Evolutionary conservation across 2,797 vertebrate genomes (phyloP), one percentile per base, ranked within the genome.

Genomic region (Anguilla marmorata): DNA sequence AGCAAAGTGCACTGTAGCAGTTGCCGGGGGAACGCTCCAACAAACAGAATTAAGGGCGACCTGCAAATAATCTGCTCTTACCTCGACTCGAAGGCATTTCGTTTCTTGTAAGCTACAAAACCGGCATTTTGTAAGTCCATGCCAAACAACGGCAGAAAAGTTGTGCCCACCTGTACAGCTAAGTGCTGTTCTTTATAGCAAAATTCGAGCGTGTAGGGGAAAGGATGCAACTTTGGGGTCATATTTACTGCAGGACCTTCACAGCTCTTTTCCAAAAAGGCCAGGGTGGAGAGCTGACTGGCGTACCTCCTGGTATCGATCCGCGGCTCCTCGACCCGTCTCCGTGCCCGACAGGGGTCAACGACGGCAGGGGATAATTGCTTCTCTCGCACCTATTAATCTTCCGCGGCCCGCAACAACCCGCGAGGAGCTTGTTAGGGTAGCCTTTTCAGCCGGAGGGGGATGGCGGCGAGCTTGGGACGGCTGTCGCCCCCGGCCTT

Each of bases 311-410:
- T 27, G 27, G 91, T 88, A 91, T 94, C 91, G 93, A 91, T 91
- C 89, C 89, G 91, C 91, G 93, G 89, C 93, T 94, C 91, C 89
- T 93, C 93, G 90, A 91, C 93, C 91, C 93, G 16, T 84, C 84
- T 90, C 90, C 90, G 92, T 91, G 93, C 91, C 93, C 93, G 92
- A 91, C 92, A 93, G 14, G 91, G 88, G 86, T 91, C 93, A 92
- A 94, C 94, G 90, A 89, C 60, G 88, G 88, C 89, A 83, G 69
- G 87, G 11, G 37, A 93, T 93, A 93, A 93, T 92, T 91, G 90
- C 88, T 91, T 92, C 90, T 93, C 92, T 95, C 93, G 91, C 91
- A 94, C 90, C 92, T 94, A 88, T 92, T 92, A 92, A 82, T 89
- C 86, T 60, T 85, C 83, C 69, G 87, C 89, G n/a, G 86, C 24